These are phyloP conservation scores for Eumaeus atala DNA, from an alignment of 1,140 invertebrate genomes.

Conservation along the genomic window DNA sequence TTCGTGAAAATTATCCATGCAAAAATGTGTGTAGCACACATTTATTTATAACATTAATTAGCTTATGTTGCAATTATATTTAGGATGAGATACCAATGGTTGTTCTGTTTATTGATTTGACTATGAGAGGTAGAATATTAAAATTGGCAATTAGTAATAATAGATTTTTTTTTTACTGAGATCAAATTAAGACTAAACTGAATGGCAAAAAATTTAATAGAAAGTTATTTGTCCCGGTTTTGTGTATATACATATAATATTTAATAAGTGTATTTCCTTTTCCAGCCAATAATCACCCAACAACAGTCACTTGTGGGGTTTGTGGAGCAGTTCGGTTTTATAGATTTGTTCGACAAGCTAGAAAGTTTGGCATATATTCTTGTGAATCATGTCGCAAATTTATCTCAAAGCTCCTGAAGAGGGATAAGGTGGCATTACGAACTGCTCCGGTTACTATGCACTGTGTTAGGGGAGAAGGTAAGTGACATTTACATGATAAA, in stretches of 20 bases:
- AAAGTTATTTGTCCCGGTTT: too few relatives aligned
- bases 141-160: too few relatives aligned
- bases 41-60: too few relatives aligned
- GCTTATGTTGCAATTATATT: too few relatives aligned
- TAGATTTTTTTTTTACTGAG: too few relatives aligned
- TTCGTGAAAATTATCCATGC: background rate
- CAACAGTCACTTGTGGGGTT: constrained; percentile 84
- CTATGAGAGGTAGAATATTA: too few relatives aligned
- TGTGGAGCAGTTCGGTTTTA: constrained; percentile 86
- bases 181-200: background rate
- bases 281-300: constrained; percentile 73
- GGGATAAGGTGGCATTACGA: constrained; percentile 76
- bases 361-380: constrained; percentile 88
- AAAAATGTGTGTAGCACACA: too few relatives aligned
- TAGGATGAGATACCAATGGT: too few relatives aligned
- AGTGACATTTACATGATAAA: too few relatives aligned
- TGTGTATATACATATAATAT: too few relatives aligned
- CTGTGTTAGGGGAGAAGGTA: constrained; percentile 81
- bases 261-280: constrained; percentile 15
- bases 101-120: too few relatives aligned
- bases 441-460: constrained; percentile 75
- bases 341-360: constrained; percentile 83
- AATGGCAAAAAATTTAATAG: background rate
- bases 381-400: constrained; percentile 91
- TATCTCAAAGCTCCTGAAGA: constrained; percentile 85